Evolutionary conservation across 2,113 vertebrate species (phyloP).

Genomic region (Columba janthina): DNA sequence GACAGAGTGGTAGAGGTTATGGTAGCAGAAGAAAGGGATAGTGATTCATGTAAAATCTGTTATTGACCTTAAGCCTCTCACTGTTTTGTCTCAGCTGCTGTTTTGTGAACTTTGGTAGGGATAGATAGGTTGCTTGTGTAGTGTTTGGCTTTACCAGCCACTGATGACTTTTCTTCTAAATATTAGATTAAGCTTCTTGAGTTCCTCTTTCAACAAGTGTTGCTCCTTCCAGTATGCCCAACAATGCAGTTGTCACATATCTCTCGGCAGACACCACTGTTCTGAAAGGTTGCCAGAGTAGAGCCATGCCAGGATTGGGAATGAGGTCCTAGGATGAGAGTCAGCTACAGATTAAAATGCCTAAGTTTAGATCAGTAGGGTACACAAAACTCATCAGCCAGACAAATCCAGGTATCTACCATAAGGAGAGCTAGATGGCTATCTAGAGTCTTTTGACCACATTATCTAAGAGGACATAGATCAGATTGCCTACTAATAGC

Average conservation of each 20-base stretch:
- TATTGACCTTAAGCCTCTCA: rapidly evolving
- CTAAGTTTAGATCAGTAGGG: not conserved
- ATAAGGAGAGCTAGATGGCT: not conserved
- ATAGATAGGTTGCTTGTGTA: not conserved
- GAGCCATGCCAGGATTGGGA: not conserved
- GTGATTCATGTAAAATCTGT: not conserved
- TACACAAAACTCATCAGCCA: not conserved
- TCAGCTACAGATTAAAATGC: not conserved
- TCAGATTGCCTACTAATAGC: not conserved
- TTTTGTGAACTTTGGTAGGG: not conserved
- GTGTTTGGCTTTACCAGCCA: not conserved
- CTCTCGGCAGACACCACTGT: not conserved
- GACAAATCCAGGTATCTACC: not conserved
- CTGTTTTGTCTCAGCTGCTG: not conserved
- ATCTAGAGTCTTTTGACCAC: not conserved
- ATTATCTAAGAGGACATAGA: not conserved
- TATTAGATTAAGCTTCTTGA: not conserved
- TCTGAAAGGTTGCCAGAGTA: not conserved
- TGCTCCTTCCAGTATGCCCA: not conserved
- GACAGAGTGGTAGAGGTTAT: not conserved
- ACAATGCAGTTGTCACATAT: rapidly evolving
- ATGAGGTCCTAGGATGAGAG: not conserved
- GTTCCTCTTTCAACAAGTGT: not conserved
- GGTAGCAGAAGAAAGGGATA: not conserved
- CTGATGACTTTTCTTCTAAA: not conserved